phyloP scores from a whole-genome alignment of 1,140 invertebrate genomes.

The Platorchestia sp. region DNA sequence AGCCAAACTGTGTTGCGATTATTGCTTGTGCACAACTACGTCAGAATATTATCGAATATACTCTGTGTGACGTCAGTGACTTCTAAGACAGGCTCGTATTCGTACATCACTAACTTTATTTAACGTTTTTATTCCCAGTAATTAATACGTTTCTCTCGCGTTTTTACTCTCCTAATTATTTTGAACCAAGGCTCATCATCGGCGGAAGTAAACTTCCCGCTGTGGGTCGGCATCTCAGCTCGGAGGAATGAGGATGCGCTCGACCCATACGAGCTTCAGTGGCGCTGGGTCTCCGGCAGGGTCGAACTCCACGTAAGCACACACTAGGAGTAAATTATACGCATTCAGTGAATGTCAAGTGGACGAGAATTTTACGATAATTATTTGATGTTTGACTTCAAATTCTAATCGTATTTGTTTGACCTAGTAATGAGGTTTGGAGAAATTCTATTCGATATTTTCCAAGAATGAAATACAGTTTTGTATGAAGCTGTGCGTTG shows the following conservation, averaged over 20 bases:
- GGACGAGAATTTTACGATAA: too few species aligned
- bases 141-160: background rate
- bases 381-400: too few species aligned
- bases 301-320: slow-evolving; percentile 72
- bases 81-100: background rate
- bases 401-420: too few species aligned
- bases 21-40: background rate
- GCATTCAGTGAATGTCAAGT: too few species aligned
- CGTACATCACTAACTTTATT: background rate
- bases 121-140: background rate
- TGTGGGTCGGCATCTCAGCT: slow-evolving; percentile 76
- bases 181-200: background rate
- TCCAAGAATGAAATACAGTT: too few species aligned
- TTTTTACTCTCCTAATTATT: background rate
- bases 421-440: too few species aligned
- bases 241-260: slow-evolving; percentile 77
- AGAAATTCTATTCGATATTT: too few species aligned
- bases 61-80: background rate
- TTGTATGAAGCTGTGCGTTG: too few species aligned
- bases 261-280: slow-evolving; percentile 82
- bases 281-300: slow-evolving; percentile 81
- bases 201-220: background rate
- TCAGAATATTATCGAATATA: background rate
- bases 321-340: background rate
- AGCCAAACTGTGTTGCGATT: background rate